Base-by-base conservation (phyloP, 2,113 vertebrate species). In the Atherinomorus stipes region DNA sequence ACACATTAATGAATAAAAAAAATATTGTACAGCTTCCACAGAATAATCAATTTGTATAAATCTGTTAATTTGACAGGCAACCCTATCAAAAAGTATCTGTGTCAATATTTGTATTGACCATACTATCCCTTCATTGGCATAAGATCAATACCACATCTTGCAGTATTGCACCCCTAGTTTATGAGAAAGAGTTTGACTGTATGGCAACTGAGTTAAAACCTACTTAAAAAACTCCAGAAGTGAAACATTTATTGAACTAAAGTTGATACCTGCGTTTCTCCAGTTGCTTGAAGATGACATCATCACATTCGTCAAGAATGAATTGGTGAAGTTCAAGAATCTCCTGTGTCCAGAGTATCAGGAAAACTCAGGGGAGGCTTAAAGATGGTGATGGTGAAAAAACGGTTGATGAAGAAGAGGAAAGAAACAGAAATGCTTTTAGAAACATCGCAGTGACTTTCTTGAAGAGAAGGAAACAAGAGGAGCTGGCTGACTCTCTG, bases 251-350 rank as follows among this genome's bases (percentile, higher is more conserved):
- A 28, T 5, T 9, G 4, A n/a, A n/a, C n/a, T n/a, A n/a, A n/a
- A n/a, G n/a, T n/a, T 1, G 4, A 53, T 22, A 54, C 42, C 18
- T 70, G 38, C 25, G 2, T 6, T 53, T 2, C 57, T 73, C 1
- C 11, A 87, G 85, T n/a, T 47, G 25, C 67, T 87, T 13, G 60
- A 87, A 44, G 28, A 64, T 1, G 52, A 61, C 12, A 67, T 84
- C 7, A 0, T 59, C 15, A 26, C 12, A 9, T 87, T 79, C 26
- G 31, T 76, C 51, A 79, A 64, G 13, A 50, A 31, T 0, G 81
- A 87, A 58, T 72, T 87, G 31, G 63, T 64, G 28, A 71, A 13
- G 11, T 47, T 74, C 7, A 65, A 74, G 64, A 64, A 49, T 22
- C 5, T 56, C 23, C 47, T 80, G 22, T 1, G 0, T 13, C 10